Percentiles rank a stretch among this genome's conserved stretches.
Conservation (phyloP, 2,888 invertebrate genomes). For the Vannuccia rotundouncinata region DNA sequence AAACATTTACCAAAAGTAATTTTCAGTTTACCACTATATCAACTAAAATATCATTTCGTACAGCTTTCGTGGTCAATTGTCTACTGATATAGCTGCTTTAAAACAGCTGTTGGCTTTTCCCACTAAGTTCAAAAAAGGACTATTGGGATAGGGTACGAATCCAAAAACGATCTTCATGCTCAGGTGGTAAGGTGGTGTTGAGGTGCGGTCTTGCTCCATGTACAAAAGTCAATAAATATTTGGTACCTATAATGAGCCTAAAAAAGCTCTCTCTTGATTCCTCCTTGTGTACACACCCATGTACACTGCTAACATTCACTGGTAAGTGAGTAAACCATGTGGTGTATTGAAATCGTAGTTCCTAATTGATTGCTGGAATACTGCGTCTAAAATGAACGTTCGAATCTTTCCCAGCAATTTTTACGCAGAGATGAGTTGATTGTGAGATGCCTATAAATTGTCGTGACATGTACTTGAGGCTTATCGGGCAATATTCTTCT, state of each 20-base stretch:
- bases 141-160: slow-evolving; percentile 8
- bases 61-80: neutral
- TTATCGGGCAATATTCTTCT: too few species aligned
- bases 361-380: neutral
- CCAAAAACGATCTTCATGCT: neutral
- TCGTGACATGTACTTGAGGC: neutral
- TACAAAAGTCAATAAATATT: neutral
- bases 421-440: neutral
- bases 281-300: neutral
- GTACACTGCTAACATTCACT: neutral
- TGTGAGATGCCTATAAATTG: neutral
- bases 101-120: slow-evolving; percentile 11
- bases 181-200: slow-evolving; percentile 8
- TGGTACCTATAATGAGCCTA: neutral
- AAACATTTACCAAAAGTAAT: neutral
- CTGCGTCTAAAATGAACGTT: neutral
- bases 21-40: neutral
- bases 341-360: neutral
- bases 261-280: neutral
- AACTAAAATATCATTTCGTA: neutral
- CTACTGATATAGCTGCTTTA: slow-evolving; percentile 11
- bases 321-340: neutral
- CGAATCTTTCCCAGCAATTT: neutral
- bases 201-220: slow-evolving; percentile 22
- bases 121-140: slow-evolving; percentile 14